phyloP scores from a whole-genome alignment of 2,797 vertebrate genomes.

The Tinamus major region DNA sequence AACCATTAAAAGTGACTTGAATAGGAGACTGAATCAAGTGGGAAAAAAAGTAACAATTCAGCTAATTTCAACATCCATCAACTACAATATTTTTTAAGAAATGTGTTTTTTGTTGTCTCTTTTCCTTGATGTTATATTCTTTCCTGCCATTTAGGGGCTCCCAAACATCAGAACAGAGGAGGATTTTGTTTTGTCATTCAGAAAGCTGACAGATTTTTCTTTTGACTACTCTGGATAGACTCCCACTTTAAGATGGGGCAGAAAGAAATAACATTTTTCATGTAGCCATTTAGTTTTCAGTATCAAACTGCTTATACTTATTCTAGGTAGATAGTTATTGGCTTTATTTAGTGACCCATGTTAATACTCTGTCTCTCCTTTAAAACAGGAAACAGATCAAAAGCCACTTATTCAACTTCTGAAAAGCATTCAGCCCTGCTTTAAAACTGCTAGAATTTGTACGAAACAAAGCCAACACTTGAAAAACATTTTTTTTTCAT shows the following conservation, averaged over 20 bases:
- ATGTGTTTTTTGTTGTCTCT: no score
- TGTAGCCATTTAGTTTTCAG: background rate
- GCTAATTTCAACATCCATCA: background rate
- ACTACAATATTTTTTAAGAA: background rate
- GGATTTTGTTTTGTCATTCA: background rate
- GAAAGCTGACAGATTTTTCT: background rate
- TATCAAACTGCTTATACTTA: background rate
- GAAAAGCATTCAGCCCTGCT: background rate
- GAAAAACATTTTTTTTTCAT: background rate
- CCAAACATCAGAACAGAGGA: background rate
- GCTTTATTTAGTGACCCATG: background rate
- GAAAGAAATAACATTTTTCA: background rate
- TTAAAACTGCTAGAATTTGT: background rate
- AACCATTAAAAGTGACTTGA: conserved; percentile 9
- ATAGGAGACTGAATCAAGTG: background rate
- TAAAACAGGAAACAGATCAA: background rate
- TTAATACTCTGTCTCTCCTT: background rate
- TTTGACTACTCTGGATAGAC: background rate
- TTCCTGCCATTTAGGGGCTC: background rate
- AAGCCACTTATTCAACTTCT: background rate
- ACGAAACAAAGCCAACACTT: background rate
- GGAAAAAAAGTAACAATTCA: background rate
- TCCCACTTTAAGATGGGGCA: background rate
- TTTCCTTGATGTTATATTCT: background rate
- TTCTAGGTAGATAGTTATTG: background rate